Base-by-base conservation (phyloP, 2,888 invertebrate species). In the Neoascia interrupta region DNA sequence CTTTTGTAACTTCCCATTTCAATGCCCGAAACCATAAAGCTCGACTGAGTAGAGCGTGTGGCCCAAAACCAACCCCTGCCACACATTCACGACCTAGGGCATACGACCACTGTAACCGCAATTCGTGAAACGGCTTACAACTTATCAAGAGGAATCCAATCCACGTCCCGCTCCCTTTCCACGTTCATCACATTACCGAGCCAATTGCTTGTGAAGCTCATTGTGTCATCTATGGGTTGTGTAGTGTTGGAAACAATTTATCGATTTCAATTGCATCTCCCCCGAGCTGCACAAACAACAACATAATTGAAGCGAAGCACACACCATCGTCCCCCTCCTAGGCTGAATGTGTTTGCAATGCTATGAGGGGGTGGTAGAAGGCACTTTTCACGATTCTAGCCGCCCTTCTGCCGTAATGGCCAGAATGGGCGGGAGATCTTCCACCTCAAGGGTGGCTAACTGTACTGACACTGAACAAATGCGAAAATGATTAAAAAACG, bases 341-440 rank as follows among this genome's bases (percentile, higher is more conserved):
- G 31, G 31, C 31, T 8, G 31, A 6, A 31, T 31, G 3, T 31
- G n/a, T 6, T 26, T 4, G 26, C 4, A 5, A 26, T 26, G 26
- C 26, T 5, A 6, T 31, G 2, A 2, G 31, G n/a, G 31, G 31
- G 31, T 31, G 13, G 43, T 49, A 28, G 13, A 36, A 36, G 41
- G 54, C 45, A 54, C 53, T 61, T 60, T 8, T 15, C 21, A 31
- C 21, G 45, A 54, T 10, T 11, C 36, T 37, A 49, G 56, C 47
- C 13, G 28, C 23, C 49, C 43, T 49, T 49, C 5, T 21, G 28
- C 11, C 47, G 45, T 47, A n/a, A 56, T 26, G 15, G 28, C 18
- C 18, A 18, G 21, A 72, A 53, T 76, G 60, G 64, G 64, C 74
- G 74, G 53, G 72, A 76, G 53, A 64, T 60, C 64, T 53, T n/a